phyloP scores from a whole-genome alignment of 2,797 vertebrate genomes.

The Cyprinodon diabolis region DNA sequence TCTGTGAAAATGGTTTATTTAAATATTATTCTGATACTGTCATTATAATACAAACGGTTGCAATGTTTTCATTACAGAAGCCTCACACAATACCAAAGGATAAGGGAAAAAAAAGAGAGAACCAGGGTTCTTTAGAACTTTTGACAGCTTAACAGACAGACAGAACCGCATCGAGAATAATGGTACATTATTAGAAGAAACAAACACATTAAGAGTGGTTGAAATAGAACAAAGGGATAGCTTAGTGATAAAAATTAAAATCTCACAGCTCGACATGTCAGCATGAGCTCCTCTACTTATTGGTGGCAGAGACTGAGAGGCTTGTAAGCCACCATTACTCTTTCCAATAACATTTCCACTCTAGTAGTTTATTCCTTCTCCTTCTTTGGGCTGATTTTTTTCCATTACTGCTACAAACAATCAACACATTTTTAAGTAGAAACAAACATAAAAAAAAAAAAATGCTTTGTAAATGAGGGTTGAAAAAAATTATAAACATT shows the following conservation, averaged over 20 bases:
- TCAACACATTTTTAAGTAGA: too few relatives aligned
- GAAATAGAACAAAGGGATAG: slow-evolving; percentile 44
- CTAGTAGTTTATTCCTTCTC: background rate
- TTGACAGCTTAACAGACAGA: slow-evolving; percentile 73
- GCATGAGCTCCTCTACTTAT: slow-evolving; percentile 37
- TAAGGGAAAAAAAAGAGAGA: slow-evolving; percentile 44
- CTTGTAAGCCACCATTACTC: background rate
- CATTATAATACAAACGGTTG: slow-evolving; percentile 78
- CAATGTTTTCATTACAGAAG: slow-evolving; percentile 76
- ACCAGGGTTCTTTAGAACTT: slow-evolving; percentile 62
- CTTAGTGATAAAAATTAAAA: slow-evolving; percentile 44
- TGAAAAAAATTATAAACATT: too few relatives aligned
- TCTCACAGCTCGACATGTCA: background rate
- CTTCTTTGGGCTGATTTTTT: background rate
- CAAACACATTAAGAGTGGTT: slow-evolving; percentile 65
- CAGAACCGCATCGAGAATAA: slow-evolving; percentile 68
- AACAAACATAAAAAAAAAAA: too few relatives aligned
- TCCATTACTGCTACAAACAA: too few relatives aligned
- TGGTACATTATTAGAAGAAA: slow-evolving; percentile 61
- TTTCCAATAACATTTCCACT: background rate
- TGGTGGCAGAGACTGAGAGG: slow-evolving; percentile 29
- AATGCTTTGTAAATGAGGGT: too few relatives aligned
- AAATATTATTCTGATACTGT: slow-evolving; percentile 74
- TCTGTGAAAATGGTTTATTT: slow-evolving; percentile 80
- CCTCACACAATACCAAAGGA: slow-evolving; percentile 71